These are phyloP conservation scores for Riparia riparia DNA, from an alignment of 2,113 vertebrate genomes.

Conservation along the genomic window DNA sequence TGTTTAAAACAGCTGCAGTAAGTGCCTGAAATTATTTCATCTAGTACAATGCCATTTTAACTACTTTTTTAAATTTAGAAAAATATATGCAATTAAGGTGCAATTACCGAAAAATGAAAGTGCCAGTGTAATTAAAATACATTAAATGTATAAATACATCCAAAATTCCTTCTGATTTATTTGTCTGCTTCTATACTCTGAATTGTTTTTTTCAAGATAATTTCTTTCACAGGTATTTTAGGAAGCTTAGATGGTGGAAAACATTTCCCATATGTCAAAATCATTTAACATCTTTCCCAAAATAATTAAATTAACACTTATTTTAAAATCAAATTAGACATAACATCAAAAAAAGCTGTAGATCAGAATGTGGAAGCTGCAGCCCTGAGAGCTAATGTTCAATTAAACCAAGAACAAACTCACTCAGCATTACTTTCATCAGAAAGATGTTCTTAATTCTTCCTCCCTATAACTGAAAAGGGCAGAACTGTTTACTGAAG, in stretches of 20 bases:
- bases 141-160: conserved; percentile 30
- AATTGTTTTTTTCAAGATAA: neutral
- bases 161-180: conserved; percentile 1
- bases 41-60: conserved; percentile 65
- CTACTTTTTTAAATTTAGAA: conserved; percentile 79
- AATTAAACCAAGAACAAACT: neutral
- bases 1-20: conserved; percentile 60
- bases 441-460: neutral
- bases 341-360: neutral
- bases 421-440: neutral
- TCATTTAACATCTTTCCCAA: neutral
- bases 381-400: neutral
- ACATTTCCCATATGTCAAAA: neutral
- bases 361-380: neutral
- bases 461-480: neutral
- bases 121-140: conserved; percentile 69
- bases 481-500: neutral
- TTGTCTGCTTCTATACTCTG: neutral
- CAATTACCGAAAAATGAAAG: conserved; percentile 77
- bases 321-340: conserved; percentile 25
- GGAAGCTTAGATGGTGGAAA: neutral
- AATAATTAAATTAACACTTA: conserved; percentile 42
- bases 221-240: conserved; percentile 28
- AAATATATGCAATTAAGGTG: conserved; percentile 76
- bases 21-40: conserved; percentile 61